A percentile compares a stretch with the other conserved stretches of the same genome.
Conservation (phyloP, 2,797 vertebrate genomes). For the Danio jaintianensis region DNA sequence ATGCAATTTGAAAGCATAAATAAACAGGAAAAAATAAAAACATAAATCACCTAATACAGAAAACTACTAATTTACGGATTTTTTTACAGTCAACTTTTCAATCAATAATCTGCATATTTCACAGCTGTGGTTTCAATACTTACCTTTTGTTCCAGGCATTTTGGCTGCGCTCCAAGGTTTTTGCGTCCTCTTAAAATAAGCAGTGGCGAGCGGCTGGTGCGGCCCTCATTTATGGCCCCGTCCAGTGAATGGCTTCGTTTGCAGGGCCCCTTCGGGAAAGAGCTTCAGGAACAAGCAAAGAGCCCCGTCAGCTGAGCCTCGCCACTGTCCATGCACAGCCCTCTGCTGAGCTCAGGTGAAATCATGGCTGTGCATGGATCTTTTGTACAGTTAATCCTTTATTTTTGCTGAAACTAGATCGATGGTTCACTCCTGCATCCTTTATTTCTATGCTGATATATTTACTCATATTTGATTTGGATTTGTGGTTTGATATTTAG, state of each 20-base stretch:
- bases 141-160: slow-evolving; percentile 84
- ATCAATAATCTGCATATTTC: neutral
- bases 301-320: slow-evolving; percentile 80
- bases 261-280: slow-evolving; percentile 81
- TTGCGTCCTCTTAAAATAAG: slow-evolving; percentile 70
- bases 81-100: too few species aligned
- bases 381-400: slow-evolving; percentile 72
- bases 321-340: slow-evolving; percentile 59
- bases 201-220: slow-evolving; percentile 67
- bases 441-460: neutral
- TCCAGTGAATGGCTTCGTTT: slow-evolving; percentile 73
- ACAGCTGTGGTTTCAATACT: neutral
- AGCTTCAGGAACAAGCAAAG: slow-evolving; percentile 78
- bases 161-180: slow-evolving; percentile 74
- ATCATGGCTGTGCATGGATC: slow-evolving; percentile 58
- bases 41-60: too few species aligned
- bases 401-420: slow-evolving; percentile 73
- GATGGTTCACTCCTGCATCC: slow-evolving; percentile 36
- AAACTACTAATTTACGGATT: too few species aligned
- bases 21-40: too few species aligned
- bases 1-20: too few species aligned
- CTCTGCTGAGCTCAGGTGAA: slow-evolving; percentile 83
- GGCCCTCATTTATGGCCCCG: slow-evolving; percentile 79
- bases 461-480: neutral
- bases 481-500: neutral